Conservation (phyloP, 35 echinoderm and acorn worm species). For the Stichopus chloronotus region DNA sequence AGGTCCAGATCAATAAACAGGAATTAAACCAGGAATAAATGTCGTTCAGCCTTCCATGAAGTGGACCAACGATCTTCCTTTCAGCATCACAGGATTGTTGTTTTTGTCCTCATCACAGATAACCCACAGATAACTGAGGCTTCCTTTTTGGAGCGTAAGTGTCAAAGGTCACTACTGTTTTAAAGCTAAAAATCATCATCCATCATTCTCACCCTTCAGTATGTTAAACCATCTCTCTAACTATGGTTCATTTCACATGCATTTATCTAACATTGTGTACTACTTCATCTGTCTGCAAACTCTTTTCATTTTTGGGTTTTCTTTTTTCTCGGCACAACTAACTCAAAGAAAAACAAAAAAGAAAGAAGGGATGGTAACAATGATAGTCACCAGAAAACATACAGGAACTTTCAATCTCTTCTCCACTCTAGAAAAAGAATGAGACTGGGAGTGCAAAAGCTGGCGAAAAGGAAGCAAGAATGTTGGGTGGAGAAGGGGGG, state of each 20-base stretch:
- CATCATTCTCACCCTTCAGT: not conserved
- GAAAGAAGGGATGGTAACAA: too few relatives aligned
- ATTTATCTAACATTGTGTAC: not conserved
- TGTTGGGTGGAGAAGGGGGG: too few relatives aligned
- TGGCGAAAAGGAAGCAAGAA: too few relatives aligned
- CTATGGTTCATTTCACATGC: constrained; percentile 14
- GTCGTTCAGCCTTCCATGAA: too few relatives aligned
- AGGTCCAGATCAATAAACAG: too few relatives aligned
- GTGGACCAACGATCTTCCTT: not conserved
- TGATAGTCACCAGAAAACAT: too few relatives aligned
- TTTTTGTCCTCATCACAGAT: constrained; percentile 29
- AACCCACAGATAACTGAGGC: constrained; percentile 28
- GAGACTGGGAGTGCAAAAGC: too few relatives aligned
- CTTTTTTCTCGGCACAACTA: not conserved
- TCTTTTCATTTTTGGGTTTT: not conserved
- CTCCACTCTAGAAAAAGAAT: too few relatives aligned
- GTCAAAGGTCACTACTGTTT: constrained; percentile 11
- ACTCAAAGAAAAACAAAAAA: not conserved
- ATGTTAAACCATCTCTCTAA: constrained; percentile 5
- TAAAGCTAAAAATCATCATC: constrained; percentile 18
- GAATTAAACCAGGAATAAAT: too few relatives aligned
- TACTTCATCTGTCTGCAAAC: not conserved
- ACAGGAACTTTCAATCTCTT: too few relatives aligned
- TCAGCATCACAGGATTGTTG: constrained; percentile 10
- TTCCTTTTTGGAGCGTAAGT: constrained; percentile 42